Evolutionary conservation across 1,140 invertebrate genomes (phyloP), one percentile per base, ranked within the genome.

Genomic region (Grapholita molesta): DNA sequence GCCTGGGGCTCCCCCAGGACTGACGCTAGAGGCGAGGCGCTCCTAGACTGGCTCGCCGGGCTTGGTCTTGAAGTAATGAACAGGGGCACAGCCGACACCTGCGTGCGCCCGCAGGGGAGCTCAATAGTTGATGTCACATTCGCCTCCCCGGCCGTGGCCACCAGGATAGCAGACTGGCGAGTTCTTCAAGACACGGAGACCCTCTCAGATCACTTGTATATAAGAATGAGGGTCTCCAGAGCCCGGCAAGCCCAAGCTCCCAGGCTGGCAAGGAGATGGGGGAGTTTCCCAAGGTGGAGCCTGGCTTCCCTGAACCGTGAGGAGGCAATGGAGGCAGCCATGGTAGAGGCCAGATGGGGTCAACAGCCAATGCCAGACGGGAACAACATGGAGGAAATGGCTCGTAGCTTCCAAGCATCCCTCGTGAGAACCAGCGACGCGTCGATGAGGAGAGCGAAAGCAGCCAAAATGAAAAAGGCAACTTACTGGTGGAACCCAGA

Each of bases 401-500:
- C 66, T 2, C 11, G n/a, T 0, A 15, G 42, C 21, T 61, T 73
- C 12, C 28, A 52, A 4, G 7, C 38, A n/a, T 48, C 69, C 0
- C 25, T 73, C 33, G 15, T 69, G 0, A 18, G 30, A 3, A 33
- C 70, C 12, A 68, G 72, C 25, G 69, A 73, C 11, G 72, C 72
- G 0, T 38, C 68, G 0, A 73, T 73, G 72, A 68, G 68, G 0
- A 42, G 69, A 25, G 61, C 21, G 4, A 21, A 21, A 21, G 0
- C 11, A 3, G 15, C 42, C 55, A 5, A 1, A 2, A n/a, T n/a
- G 4, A 69, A 32, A 25, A 61, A 33, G 4, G 64, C 64, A 7
- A 68, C 67, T 8, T 69, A 69, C n/a, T 72, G 71, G 71, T 72
- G 71, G 71, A 52, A 52, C 1, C 4, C 64, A 0, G 67, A 72